Base-by-base conservation (phyloP, 1,140 invertebrate genomes). In the Patella vulgata region DNA sequence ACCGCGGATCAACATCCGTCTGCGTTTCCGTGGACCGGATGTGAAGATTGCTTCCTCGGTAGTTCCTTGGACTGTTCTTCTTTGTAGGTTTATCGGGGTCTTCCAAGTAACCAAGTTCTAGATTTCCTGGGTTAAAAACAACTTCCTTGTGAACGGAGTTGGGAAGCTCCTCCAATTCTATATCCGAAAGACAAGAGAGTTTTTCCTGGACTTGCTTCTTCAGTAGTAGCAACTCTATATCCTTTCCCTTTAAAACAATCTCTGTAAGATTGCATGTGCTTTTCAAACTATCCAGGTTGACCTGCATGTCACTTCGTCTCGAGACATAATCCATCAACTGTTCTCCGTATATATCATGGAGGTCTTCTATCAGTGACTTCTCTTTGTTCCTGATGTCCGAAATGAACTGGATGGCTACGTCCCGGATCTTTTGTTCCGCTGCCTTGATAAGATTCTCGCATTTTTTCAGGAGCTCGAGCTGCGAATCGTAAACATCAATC, bases 121-220 rank as follows among this genome's bases (percentile, higher is more conserved):
- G 44, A 9, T 21, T 66, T 28, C 84, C 84, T 0, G 82, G 73
- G 36, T 66, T 51, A 61, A 83, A 85, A 14, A 62, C 59, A 2
- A 85, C 68, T 53, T 74, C 66, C 67, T 85, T 85, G 21, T 59
- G 46, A 0, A 84, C 76, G 11, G 76, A 75, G 1, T 58, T 39
- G 3, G 84, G 84, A 19, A 84, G 65, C 23, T 79, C 71, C 50
- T 74, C 77, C 23, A 83, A 54, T 28, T 81, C 77, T 19, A 84
- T 69, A 40, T 78, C 72, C 28, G 75, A 71, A 47, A 84, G 63
- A 25, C 66, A 65, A n/a, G 78, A 71, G 19, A 85, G 72, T 66
- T 85, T 85, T 51, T 85, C 83, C 47, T 80, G 78, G 8, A 85
- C 79, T 53, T 85, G 82, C 52, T 84, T 84, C 66, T 84, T 85